Evolutionary conservation across 2,888 invertebrate genomes (phyloP), one percentile per base, ranked within the genome.

Genomic region (Cenopis cana): DNA sequence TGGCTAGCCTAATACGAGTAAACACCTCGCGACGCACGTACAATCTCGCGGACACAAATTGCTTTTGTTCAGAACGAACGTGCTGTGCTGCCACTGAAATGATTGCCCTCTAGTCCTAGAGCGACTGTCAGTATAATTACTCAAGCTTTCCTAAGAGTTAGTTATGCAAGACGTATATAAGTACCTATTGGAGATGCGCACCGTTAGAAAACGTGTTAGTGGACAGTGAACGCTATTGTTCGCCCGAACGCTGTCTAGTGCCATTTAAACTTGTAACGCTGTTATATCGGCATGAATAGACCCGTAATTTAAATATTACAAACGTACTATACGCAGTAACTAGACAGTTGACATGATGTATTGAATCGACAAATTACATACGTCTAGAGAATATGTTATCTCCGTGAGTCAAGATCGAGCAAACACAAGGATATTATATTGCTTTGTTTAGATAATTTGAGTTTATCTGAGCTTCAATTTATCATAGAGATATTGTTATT

Each of bases 1-100:
- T 82, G 85, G 85, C 83, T 82, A 82, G 82, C 85, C 85, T 92
- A 91, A 91, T 91, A n/a, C n/a, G n/a, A n/a, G n/a, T n/a, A 90
- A 88, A 90, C 91, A 89, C 90, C 90, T 90, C 87, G 85, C 90
- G 78, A 85, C 88, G 87, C 92, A 92, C 92, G 91, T 91, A 89
- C 90, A 85, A 83, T 87, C 87, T 89, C 84, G 86, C 89, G 85
- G 86, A 90, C 92, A 91, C 89, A 92, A 91, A 92, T 93, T 91
- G 91, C 90, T 89, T 93, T 93, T 91, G 93, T 92, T 90, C 89
- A 83, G 81, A 82, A 78, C 83, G 85, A 82, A 90, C 89, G 90
- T 88, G 89, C 84, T 83, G 82, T 85, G 87, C 85, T 85, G 61
- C 17, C 29, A 80, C 80, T 83, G 84, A 85, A 85, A 87, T 81